These are phyloP conservation scores for Polyommatus iphigenia DNA, from an alignment of 2,888 invertebrate species.

Conservation along the genomic window DNA sequence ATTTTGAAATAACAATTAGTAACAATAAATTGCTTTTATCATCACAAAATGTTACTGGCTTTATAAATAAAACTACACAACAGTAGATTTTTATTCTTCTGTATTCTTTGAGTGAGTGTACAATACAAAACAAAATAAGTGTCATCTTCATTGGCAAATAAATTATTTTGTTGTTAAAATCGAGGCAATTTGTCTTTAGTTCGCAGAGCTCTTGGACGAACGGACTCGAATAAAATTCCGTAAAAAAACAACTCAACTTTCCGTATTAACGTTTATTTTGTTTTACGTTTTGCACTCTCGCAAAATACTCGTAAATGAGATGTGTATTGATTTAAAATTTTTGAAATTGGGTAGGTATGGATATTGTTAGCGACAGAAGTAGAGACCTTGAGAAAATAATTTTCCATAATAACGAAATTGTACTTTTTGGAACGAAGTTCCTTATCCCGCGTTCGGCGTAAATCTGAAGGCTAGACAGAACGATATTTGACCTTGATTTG, in stretches of 20 bases:
- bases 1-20: no score
- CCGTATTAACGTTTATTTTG: constrained; percentile 31
- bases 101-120: not conserved
- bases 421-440: no score
- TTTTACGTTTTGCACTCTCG: constrained; percentile 24
- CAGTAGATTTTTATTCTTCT: not conserved
- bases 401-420: no score
- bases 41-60: not conserved
- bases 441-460: no score
- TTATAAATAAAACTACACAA: not conserved
- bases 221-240: constrained; percentile 26
- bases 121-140: constrained; percentile 4
- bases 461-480: no score
- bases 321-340: no score
- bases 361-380: no score
- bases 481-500: no score
- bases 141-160: constrained; percentile 24
- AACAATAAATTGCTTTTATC: no score
- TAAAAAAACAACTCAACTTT: constrained; percentile 32
- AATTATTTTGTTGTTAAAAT: constrained; percentile 25
- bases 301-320: not conserved
- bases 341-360: no score
- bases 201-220: constrained; percentile 26
- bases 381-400: no score
- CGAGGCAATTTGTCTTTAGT: constrained; percentile 31